These are phyloP conservation scores for Timema podura DNA, from an alignment of 2,888 invertebrate species.

Conservation along the genomic window DNA sequence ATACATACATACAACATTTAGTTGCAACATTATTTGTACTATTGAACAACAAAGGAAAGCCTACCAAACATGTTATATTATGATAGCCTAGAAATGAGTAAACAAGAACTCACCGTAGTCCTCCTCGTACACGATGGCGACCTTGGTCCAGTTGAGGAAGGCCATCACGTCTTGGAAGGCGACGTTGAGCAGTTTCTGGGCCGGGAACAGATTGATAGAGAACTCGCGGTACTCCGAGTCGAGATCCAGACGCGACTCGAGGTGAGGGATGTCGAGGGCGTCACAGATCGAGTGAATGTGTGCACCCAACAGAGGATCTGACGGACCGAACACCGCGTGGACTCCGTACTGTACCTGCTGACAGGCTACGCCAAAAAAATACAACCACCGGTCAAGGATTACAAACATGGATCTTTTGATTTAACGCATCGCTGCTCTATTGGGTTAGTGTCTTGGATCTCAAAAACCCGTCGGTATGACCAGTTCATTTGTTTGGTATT, in stretches of 20 bases:
- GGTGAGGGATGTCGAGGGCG: conserved; percentile 73
- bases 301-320: conserved; percentile 63
- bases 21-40: too few relatives aligned
- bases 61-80: too few relatives aligned
- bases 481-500: too few relatives aligned
- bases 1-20: too few relatives aligned
- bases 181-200: conserved; percentile 64
- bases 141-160: conserved; percentile 75
- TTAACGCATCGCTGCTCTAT: too few relatives aligned
- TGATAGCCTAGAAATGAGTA: too few relatives aligned
- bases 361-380: conserved; percentile 55
- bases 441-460: too few relatives aligned
- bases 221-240: conserved; percentile 59
- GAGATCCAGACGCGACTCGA: conserved; percentile 63
- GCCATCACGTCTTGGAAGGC: conserved; percentile 73
- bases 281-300: conserved; percentile 79
- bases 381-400: too few relatives aligned
- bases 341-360: conserved; percentile 65
- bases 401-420: too few relatives aligned
- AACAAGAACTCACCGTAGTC: conserved; percentile 55
- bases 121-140: conserved; percentile 77
- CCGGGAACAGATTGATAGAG: conserved; percentile 75
- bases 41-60: too few relatives aligned
- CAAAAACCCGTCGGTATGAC: too few relatives aligned
- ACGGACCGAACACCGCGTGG: conserved; percentile 74